Evolutionary conservation across 1,140 invertebrate genomes (phyloP).

Genomic region (Fopius arisanus): DNA sequence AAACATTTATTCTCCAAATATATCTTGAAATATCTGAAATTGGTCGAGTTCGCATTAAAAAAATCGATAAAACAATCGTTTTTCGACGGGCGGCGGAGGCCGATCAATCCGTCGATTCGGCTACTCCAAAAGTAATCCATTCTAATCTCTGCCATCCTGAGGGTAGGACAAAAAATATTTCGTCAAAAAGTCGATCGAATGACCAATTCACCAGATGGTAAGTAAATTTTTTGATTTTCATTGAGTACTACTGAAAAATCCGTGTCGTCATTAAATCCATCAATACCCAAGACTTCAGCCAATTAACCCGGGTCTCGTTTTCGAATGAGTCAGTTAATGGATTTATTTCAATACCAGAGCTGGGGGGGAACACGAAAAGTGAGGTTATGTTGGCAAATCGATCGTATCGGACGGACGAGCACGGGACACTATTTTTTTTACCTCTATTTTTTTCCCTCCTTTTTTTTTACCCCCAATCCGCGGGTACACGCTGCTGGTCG

Average conservation of each 20-base stretch:
- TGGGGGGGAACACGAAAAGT: constrained; percentile 23
- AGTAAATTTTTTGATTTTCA: neutral
- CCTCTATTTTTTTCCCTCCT: constrained; percentile 18
- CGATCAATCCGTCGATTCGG: neutral
- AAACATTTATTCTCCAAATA: no score
- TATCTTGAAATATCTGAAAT: no score
- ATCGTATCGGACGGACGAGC: constrained; percentile 15
- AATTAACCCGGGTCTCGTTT: neutral
- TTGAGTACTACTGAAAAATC: no score
- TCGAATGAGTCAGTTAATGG: neutral
- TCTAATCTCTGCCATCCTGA: neutral
- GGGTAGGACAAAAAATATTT: neutral
- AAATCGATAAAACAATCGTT: no score
- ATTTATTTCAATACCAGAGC: neutral
- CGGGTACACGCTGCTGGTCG: constrained; percentile 39
- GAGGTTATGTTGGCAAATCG: constrained; percentile 37
- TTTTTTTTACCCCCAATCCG: constrained; percentile 33
- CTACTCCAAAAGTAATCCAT: neutral
- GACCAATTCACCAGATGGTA: neutral
- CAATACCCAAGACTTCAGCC: neutral
- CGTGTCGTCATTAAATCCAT: neutral
- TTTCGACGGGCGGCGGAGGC: no score
- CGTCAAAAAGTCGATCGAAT: neutral
- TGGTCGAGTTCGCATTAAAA: no score
- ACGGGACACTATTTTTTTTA: constrained; percentile 29